Evolutionary conservation across 2,113 vertebrate genomes (phyloP).

Genomic region (Blennius ocellaris): DNA sequence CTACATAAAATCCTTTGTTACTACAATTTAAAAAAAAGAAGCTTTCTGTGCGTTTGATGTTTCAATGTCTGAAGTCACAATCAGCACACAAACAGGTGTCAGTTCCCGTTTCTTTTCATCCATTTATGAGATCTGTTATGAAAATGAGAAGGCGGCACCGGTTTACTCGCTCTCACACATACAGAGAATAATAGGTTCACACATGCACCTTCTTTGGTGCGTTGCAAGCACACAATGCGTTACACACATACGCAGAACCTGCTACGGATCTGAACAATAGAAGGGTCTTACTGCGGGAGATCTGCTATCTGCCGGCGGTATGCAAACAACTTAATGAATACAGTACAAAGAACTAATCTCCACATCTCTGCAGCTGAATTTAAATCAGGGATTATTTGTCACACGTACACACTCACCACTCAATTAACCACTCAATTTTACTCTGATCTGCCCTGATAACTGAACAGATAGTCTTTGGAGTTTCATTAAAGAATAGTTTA

Average conservation of each 20-base stretch:
- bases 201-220: slow-evolving; percentile 4
- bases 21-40: slow-evolving; percentile 6
- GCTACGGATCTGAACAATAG: slow-evolving; percentile 15
- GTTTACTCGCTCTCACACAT: not conserved
- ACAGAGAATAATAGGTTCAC: not conserved
- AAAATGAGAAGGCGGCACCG: slow-evolving; percentile 55
- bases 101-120: slow-evolving; percentile 73
- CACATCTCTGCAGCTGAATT: slow-evolving; percentile 39
- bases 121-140: slow-evolving; percentile 70
- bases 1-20: not conserved
- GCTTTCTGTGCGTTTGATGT: slow-evolving; percentile 5
- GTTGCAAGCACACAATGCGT: not conserved
- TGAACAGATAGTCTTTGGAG: too few species aligned
- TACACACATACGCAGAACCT: slow-evolving; percentile 9
- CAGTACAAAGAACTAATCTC: slow-evolving; percentile 26
- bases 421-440: too few species aligned
- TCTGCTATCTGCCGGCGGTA: slow-evolving; percentile 40
- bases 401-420: not conserved
- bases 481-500: too few species aligned
- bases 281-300: not conserved
- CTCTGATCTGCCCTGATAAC: too few species aligned
- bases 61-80: not conserved
- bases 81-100: slow-evolving; percentile 44
- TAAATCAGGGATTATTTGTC: slow-evolving; percentile 24
- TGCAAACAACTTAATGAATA: slow-evolving; percentile 64